Conservation (phyloP, 53 echinoderm and acorn worm genomes). For the Luidia sarsii region DNA sequence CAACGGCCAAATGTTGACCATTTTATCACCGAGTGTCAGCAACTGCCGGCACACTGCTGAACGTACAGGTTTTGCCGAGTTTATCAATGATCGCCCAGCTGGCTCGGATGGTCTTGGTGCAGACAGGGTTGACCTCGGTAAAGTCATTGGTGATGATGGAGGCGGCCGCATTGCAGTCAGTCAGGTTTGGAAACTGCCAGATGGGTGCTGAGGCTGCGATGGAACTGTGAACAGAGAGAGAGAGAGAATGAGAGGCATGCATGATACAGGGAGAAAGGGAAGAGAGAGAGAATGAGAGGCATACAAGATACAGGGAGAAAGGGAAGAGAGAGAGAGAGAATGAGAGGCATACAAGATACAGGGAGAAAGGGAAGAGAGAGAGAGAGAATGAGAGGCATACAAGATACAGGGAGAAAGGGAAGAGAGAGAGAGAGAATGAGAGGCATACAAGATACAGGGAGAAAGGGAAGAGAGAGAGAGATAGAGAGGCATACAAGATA, state of each 20-base stretch:
- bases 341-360: neutral
- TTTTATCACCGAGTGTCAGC: too few species aligned
- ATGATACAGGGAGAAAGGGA: neutral
- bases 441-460: too few species aligned
- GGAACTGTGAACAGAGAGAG: slow-evolving; percentile 49
- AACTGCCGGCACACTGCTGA: too few species aligned
- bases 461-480: too few species aligned
- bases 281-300: neutral
- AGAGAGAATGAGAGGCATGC: neutral
- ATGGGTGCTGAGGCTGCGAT: slow-evolving; percentile 94
- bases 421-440: too few species aligned
- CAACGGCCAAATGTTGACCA: too few species aligned
- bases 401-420: too few species aligned
- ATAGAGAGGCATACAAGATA: too few species aligned
- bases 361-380: too few species aligned
- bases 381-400: too few species aligned
- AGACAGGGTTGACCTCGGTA: slow-evolving; percentile 56
- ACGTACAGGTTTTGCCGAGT: slow-evolving; percentile 69
- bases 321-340: neutral
- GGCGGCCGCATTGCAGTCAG: slow-evolving; percentile 53
- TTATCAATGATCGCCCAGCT: slow-evolving; percentile 77
- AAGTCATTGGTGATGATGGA: slow-evolving; percentile 83
- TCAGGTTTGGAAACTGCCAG: slow-evolving; percentile 79
- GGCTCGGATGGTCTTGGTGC: slow-evolving; percentile 59
- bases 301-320: neutral